These are phyloP conservation scores for Collichthys lucidus DNA, from an alignment of 2,113 vertebrate species.

Conservation along the genomic window DNA sequence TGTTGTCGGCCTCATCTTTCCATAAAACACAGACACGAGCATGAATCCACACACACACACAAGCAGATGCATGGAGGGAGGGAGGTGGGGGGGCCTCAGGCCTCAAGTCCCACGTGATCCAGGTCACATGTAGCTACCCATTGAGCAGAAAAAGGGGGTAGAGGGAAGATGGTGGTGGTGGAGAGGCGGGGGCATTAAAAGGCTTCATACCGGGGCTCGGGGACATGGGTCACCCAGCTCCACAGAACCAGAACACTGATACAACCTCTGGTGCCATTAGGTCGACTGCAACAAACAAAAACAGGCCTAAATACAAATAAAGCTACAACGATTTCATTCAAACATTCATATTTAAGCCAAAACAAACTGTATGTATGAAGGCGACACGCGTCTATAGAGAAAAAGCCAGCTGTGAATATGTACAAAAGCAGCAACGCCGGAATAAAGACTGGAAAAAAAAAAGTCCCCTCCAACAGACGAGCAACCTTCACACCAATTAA, in stretches of 20 bases:
- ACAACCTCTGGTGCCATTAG: not conserved
- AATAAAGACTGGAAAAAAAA: not conserved
- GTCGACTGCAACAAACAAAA: constrained; percentile 35
- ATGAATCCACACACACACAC: constrained; percentile 15
- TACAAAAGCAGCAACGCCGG: not conserved
- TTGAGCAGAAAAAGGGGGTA: constrained; percentile 43
- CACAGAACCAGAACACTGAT: constrained; percentile 17
- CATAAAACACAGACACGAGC: constrained; percentile 46
- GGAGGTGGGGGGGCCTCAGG: constrained; percentile 24
- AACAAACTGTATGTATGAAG: not conserved
- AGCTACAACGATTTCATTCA: not conserved
- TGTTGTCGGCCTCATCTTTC: constrained; percentile 59
- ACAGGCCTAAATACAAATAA: constrained; percentile 18
- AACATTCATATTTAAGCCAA: not conserved
- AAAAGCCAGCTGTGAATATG: not conserved
- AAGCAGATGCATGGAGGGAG: constrained; percentile 28
- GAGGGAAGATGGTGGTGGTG: constrained; percentile 13
- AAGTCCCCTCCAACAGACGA: constrained; percentile 27
- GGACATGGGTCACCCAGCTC: constrained; percentile 49
- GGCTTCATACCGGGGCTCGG: constrained; percentile 19
- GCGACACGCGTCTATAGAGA: not conserved
- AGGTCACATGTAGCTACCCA: constrained; percentile 67
- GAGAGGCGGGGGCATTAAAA: constrained; percentile 32
- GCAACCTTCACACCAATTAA: constrained; percentile 62
- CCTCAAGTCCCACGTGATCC: constrained; percentile 39